phyloP scores from a whole-genome alignment of 53 echinoderm and acorn worm genomes.

The Holothuria leucospilota region DNA sequence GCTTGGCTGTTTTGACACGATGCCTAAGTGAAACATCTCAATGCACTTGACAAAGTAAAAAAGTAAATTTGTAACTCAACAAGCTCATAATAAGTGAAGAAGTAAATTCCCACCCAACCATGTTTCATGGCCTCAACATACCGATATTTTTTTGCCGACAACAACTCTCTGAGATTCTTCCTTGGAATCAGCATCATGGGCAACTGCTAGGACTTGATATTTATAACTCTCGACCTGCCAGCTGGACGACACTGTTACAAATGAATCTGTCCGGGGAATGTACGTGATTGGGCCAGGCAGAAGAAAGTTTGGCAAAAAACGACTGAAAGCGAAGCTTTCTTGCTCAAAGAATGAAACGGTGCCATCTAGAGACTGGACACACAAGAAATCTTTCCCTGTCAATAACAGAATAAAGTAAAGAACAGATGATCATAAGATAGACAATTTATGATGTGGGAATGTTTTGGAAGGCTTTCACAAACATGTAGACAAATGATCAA shows the following conservation, averaged over 20 bases:
- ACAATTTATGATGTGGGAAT: too few species aligned
- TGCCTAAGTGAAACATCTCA: too few species aligned
- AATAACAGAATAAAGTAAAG: neutral
- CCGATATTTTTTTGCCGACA: conserved; percentile 88
- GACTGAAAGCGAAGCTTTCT: conserved; percentile 97
- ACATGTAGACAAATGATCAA: too few species aligned
- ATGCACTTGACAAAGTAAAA: too few species aligned
- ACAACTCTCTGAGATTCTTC: conserved; percentile 91
- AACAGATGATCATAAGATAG: neutral
- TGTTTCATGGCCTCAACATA: neutral
- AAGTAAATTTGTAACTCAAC: too few species aligned
- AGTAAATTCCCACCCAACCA: too few species aligned
- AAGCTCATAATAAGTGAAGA: too few species aligned
- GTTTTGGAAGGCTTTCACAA: too few species aligned
- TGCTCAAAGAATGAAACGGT: conserved; percentile 97
- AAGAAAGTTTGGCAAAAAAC: conserved; percentile 94
- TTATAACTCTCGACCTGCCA: conserved; percentile 98
- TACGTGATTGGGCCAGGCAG: conserved; percentile 87
- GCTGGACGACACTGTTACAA: conserved; percentile 92
- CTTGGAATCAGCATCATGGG: conserved; percentile 85
- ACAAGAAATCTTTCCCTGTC: conserved; percentile 95
- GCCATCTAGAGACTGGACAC: conserved; percentile 98
- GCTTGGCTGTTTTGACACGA: too few species aligned
- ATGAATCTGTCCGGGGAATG: conserved; percentile 91
- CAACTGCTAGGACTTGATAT: conserved; percentile 96